Percentiles rank a stretch among this genome's conserved stretches.
Evolutionary conservation across 2,113 vertebrate species (phyloP).

Genomic region (Falcunculus frontatus): DNA sequence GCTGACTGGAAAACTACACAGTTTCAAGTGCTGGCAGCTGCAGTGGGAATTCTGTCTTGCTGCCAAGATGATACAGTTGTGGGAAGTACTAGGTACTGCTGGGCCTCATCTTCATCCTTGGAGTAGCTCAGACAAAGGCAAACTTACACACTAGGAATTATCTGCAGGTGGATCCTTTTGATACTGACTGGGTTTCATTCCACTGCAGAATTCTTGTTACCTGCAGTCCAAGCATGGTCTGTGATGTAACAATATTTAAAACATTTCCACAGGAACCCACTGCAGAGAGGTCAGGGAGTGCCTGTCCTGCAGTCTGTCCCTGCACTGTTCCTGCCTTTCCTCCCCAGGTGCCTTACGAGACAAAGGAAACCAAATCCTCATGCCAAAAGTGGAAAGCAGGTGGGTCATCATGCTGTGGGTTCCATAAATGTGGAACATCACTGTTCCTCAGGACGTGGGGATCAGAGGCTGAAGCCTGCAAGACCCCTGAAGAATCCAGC

Average conservation of each 20-base stretch:
- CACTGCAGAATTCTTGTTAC: not conserved
- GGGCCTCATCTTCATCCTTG: not conserved
- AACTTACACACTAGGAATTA: not conserved
- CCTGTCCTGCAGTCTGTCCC: not conserved
- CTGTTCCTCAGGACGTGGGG: not conserved
- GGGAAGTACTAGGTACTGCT: not conserved
- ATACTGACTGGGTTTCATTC: not conserved
- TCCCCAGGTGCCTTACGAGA: not conserved
- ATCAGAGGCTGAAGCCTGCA: not conserved
- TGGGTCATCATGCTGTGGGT: not conserved
- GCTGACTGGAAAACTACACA: not conserved
- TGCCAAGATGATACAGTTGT: not conserved
- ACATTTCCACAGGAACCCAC: not conserved
- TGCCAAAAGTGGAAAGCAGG: not conserved
- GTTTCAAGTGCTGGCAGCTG: not conserved
- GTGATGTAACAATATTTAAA: not conserved
- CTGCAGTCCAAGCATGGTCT: not conserved
- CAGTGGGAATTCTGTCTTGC: accelerated
- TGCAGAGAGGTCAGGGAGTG: not conserved
- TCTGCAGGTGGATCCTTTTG: not conserved
- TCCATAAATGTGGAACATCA: not conserved
- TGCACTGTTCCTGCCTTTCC: not conserved
- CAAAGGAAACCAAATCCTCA: not conserved
- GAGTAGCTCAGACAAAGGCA: not conserved
- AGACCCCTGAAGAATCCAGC: not conserved